These are phyloP conservation scores for Myotis vivesi DNA, from an alignment of 2,797 vertebrate genomes.

Conservation along the genomic window DNA sequence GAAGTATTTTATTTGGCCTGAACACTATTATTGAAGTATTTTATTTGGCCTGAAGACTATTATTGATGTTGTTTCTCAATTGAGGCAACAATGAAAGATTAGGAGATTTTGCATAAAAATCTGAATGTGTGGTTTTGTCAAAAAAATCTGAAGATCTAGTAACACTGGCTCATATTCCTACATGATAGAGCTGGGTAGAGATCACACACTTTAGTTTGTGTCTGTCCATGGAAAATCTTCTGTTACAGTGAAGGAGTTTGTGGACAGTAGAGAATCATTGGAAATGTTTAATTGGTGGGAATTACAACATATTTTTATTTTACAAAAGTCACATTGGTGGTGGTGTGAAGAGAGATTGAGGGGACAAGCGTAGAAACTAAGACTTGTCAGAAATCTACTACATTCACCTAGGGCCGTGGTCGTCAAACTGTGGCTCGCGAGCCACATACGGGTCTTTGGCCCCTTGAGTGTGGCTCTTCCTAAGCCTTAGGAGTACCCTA, in stretches of 20 bases:
- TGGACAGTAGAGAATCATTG: not conserved
- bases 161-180: not conserved
- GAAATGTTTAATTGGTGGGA: constrained; percentile 10
- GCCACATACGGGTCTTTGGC: no score
- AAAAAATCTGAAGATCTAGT: constrained; percentile 14
- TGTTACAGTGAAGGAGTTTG: not conserved
- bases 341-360: not conserved
- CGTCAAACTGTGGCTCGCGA: no score
- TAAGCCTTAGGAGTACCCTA: no score
- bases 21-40: not conserved
- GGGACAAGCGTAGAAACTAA: not conserved
- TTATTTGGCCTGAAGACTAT: no score
- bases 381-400: not conserved
- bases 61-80: not conserved
- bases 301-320: not conserved
- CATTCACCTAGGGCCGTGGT: not conserved
- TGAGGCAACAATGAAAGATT: not conserved
- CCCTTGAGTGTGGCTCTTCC: no score
- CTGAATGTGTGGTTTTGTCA: not conserved
- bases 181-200: not conserved
- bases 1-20: constrained; percentile 12
- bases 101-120: constrained; percentile 2
- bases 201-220: not conserved
- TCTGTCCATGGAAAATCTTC: not conserved
- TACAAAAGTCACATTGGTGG: not conserved